These are phyloP conservation scores for Parthenolecanium corni DNA, from an alignment of 2,888 invertebrate genomes.

Conservation along the genomic window DNA sequence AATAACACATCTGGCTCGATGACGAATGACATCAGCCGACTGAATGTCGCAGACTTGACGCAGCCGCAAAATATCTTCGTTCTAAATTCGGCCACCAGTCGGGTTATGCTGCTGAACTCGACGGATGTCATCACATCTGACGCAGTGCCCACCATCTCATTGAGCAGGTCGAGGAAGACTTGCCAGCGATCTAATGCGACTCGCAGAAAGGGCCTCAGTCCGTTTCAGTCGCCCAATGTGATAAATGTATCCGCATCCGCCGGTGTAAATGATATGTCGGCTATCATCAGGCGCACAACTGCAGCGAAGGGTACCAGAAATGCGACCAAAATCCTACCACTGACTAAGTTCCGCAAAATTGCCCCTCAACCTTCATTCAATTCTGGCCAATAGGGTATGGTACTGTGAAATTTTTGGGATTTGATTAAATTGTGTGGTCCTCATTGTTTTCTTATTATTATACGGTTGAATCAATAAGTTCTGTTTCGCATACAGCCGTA, in stretches of 20 bases:
- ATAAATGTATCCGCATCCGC: background rate
- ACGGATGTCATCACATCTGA: background rate
- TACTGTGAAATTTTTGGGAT: no score
- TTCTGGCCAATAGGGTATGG: no score
- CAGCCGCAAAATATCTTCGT: background rate
- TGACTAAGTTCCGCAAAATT: slow-evolving; percentile 13
- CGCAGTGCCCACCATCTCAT: background rate
- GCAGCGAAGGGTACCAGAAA: background rate
- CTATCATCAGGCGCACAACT: background rate
- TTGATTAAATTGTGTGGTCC: no score
- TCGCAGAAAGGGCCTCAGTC: background rate
- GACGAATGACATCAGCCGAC: no score
- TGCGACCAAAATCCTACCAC: background rate
- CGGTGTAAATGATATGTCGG: background rate
- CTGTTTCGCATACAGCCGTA: no score
- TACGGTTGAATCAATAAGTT: no score
- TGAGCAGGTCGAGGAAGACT: no score
- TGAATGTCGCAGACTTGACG: background rate
- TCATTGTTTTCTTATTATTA: no score
- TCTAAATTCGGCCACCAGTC: background rate
- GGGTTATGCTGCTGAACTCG: slow-evolving; percentile 9
- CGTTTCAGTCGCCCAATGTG: background rate
- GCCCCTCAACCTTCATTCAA: background rate
- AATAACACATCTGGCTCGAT: no score
- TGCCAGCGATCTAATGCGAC: background rate